Conservation (phyloP, 2,888 invertebrate species). For the Baronia brevicornis region DNA sequence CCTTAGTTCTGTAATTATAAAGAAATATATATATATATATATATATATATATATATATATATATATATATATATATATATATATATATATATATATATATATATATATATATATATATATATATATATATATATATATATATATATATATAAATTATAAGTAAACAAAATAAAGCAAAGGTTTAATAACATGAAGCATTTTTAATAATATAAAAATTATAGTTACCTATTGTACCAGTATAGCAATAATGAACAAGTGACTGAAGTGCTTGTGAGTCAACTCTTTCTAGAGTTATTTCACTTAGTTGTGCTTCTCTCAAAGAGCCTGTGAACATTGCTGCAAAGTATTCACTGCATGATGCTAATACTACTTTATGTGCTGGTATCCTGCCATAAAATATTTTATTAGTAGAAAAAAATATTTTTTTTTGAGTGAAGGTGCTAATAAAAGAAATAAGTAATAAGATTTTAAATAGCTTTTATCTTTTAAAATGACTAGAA, state of each 20-base stretch:
- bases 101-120: too few species aligned
- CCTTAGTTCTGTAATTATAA: constrained; percentile 80
- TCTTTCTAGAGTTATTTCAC: constrained; percentile 88
- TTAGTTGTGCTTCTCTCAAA: constrained; percentile 86
- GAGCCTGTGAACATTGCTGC: constrained; percentile 96
- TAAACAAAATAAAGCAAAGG: too few species aligned
- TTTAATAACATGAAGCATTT: constrained; percentile 6
- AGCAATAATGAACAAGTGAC: constrained; percentile 91
- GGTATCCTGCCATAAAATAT: constrained; percentile 75
- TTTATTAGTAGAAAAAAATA: constrained; percentile 9
- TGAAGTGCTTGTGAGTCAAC: constrained; percentile 91
- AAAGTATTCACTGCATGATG: constrained; percentile 95
- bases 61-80: too few species aligned
- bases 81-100: too few species aligned
- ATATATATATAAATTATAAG: too few species aligned
- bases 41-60: too few species aligned
- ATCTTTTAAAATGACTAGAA: too few species aligned
- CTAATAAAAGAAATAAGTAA: neutral
- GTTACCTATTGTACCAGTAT: constrained; percentile 83
- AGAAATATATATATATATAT: too few species aligned
- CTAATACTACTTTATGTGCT: constrained; percentile 91
- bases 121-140: too few species aligned
- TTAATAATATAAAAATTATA: constrained; percentile 17
- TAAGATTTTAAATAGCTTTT: too few species aligned
- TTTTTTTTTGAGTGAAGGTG: too few species aligned